phyloP scores from a whole-genome alignment of 2,113 vertebrate genomes.

The Lamprotornis superbus region DNA sequence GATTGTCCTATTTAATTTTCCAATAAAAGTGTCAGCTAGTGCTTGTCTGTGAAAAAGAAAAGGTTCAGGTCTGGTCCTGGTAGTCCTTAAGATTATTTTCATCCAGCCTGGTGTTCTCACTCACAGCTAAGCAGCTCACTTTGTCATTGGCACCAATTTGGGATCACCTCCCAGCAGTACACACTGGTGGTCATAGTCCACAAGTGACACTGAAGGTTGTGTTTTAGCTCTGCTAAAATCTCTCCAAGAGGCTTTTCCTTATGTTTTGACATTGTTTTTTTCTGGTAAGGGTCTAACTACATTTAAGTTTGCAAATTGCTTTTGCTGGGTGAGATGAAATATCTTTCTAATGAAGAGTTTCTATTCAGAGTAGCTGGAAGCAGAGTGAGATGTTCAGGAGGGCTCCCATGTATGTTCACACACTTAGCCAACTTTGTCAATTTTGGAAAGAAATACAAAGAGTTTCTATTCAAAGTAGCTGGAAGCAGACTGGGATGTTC shows the following conservation, averaged over 20 bases:
- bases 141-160: neutral
- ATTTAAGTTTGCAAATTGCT: neutral
- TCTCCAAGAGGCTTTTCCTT: neutral
- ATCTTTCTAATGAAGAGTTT: neutral
- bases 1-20: neutral
- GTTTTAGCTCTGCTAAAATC: neutral
- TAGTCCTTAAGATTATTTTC: neutral
- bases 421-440: neutral
- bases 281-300: neutral
- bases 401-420: neutral
- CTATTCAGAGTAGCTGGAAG: neutral
- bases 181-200: neutral
- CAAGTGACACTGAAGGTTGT: neutral
- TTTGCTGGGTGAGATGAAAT: neutral
- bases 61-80: neutral
- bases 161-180: neutral
- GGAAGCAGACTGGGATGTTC: neutral
- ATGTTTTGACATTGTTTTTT: neutral
- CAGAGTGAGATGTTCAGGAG: neutral
- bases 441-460: neutral
- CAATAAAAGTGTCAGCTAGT: neutral
- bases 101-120: neutral
- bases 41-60: neutral
- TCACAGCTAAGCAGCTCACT: neutral
- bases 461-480: neutral